Percentiles rank a stretch among this genome's conserved stretches.
phyloP scores from a whole-genome alignment of 2,113 vertebrate genomes.

The Syngnathoides biaculeatus region DNA sequence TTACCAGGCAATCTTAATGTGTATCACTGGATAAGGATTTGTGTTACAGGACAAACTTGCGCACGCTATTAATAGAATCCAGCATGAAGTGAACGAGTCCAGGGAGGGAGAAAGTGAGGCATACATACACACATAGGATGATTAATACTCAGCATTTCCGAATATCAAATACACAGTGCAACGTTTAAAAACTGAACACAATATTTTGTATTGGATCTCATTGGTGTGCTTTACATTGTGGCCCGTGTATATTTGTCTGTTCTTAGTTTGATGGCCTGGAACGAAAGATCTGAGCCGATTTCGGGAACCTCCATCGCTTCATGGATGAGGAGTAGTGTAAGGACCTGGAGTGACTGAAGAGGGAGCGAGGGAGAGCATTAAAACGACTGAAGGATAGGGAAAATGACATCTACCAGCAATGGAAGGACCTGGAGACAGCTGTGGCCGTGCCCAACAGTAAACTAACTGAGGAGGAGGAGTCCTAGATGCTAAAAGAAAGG shows the following conservation, averaged over 20 bases:
- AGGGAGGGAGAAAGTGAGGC: slow-evolving; percentile 68
- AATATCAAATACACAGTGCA: background rate
- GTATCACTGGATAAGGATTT: background rate
- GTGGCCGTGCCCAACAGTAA: slow-evolving; percentile 67
- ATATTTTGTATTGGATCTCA: background rate
- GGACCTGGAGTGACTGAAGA: slow-evolving; percentile 63
- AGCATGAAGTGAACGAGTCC: slow-evolving; percentile 71
- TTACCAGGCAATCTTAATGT: background rate
- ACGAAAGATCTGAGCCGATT: slow-evolving; percentile 69
- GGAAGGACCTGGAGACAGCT: slow-evolving; percentile 65
- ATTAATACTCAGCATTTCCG: slow-evolving; percentile 11
- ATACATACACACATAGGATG: slow-evolving; percentile 49
- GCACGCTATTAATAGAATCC: slow-evolving; percentile 74
- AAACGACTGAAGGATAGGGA: slow-evolving; percentile 70
- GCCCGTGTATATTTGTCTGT: background rate
- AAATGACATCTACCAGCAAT: slow-evolving; percentile 67
- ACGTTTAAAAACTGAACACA: background rate
- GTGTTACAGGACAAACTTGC: slow-evolving; percentile 70
- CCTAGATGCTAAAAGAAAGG: slow-evolving; percentile 70
- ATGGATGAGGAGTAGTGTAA: slow-evolving; percentile 66
- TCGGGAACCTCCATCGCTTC: slow-evolving; percentile 73
- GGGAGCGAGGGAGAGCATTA: slow-evolving; percentile 61
- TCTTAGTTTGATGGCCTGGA: slow-evolving; percentile 65
- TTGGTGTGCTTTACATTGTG: background rate
- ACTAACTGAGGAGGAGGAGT: slow-evolving; percentile 69